Conservation (phyloP, 2,113 vertebrate genomes). For the Lepus europaeus region DNA sequence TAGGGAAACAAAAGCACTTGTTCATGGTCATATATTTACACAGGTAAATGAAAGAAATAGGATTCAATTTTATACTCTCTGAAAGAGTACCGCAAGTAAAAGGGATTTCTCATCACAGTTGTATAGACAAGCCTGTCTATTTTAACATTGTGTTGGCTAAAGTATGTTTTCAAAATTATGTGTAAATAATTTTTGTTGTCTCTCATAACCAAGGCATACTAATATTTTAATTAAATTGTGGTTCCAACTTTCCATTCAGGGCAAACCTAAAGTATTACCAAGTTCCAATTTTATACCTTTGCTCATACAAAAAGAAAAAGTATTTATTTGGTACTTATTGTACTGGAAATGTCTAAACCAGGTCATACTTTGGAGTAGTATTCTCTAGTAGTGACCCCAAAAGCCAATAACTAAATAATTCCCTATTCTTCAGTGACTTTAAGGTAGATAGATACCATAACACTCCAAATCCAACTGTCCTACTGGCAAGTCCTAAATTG, state of each 20-base stretch:
- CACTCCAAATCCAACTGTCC: not conserved
- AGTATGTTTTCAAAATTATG: constrained; percentile 32
- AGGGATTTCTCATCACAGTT: not conserved
- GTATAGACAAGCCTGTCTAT: not conserved
- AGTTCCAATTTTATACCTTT: not conserved
- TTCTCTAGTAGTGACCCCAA: not conserved
- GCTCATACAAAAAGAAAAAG: constrained; percentile 27
- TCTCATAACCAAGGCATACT: not conserved
- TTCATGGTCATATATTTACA: not conserved
- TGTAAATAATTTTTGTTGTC: not conserved
- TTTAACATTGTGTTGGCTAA: constrained; percentile 17
- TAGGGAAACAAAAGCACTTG: not conserved
- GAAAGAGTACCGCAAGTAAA: not conserved
- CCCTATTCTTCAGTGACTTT: not conserved
- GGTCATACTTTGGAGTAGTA: not conserved
- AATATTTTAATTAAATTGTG: constrained; percentile 7
- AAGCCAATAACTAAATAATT: not conserved
- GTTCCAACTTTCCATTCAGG: not conserved
- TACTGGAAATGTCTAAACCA: not conserved
- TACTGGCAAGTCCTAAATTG: not conserved
- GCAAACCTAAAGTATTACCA: not conserved
- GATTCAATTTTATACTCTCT: not conserved
- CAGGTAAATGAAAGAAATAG: not conserved
- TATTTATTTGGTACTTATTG: not conserved
- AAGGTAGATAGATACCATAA: not conserved